phyloP scores from a whole-genome alignment of 2,113 vertebrate species.

The Saimiri boliviensis region DNA sequence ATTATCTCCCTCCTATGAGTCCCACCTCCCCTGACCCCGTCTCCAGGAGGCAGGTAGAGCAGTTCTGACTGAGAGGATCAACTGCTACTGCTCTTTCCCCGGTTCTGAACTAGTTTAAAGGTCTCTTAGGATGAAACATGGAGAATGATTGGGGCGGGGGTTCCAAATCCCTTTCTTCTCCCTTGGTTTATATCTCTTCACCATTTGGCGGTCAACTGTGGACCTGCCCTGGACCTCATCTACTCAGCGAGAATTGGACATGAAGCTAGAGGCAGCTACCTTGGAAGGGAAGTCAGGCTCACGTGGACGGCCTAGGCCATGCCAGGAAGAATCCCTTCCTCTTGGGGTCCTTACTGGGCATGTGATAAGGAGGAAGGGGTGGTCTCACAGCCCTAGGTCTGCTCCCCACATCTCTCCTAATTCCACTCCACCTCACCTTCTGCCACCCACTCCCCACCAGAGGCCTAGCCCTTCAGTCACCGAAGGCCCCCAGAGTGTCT shows the following conservation, averaged over 20 bases:
- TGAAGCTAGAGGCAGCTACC: not conserved
- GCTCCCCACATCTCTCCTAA: not conserved
- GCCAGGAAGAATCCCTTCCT: not conserved
- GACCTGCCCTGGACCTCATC: not conserved
- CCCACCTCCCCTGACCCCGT: not conserved
- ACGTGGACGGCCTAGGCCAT: not conserved
- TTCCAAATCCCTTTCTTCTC: not conserved
- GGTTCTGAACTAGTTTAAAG: not conserved
- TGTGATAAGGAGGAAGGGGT: not conserved
- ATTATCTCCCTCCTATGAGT: not conserved
- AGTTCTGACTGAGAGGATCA: not conserved
- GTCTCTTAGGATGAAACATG: not conserved
- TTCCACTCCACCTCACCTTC: not conserved
- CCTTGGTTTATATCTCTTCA: not conserved
- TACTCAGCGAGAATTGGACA: not conserved
- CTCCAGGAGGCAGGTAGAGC: not conserved
- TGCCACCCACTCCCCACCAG: not conserved
- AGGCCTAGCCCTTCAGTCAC: not conserved
- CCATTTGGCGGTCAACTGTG: not conserved
- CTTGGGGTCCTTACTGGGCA: not conserved
- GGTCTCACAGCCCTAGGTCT: not conserved
- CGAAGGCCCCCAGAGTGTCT: not conserved
- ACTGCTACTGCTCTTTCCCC: not conserved
- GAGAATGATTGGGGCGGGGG: not conserved
- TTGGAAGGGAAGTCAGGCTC: not conserved